Evolutionary conservation across 37 sponge, comb jelly and placozoan genomes (phyloP).

Genomic region (Ianthella basta): DNA sequence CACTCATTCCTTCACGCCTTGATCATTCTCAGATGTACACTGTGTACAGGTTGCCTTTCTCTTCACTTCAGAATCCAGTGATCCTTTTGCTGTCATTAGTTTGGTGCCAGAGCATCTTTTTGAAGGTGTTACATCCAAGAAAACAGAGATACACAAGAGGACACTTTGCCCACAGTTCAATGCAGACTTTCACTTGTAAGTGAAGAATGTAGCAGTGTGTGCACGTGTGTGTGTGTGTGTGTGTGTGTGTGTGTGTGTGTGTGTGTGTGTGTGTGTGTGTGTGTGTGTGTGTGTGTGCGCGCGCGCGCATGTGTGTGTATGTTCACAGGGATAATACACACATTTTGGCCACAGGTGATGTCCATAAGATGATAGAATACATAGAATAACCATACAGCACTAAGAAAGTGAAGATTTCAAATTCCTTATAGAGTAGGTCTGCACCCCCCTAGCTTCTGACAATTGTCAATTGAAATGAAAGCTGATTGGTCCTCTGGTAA

Average conservation of each 20-base stretch:
- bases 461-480: too few species aligned
- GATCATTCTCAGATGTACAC: too few species aligned
- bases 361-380: too few species aligned
- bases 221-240: not conserved
- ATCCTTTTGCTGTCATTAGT: not conserved
- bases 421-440: too few species aligned
- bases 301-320: not conserved
- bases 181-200: not conserved
- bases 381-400: not conserved
- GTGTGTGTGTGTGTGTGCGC: not conserved
- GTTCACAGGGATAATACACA: too few species aligned
- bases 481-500: too few species aligned
- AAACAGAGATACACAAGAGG: not conserved
- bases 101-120: not conserved
- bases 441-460: too few species aligned
- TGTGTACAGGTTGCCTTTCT: too few species aligned
- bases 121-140: not conserved
- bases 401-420: too few species aligned
- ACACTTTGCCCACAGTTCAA: not conserved
- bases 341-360: too few species aligned
- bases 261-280: slow-evolving; percentile 15
- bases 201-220: not conserved
- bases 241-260: slow-evolving; percentile 9
- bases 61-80: not conserved
- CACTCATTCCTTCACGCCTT: too few species aligned